Percentiles rank a stretch among this genome's conserved stretches.
These are phyloP conservation scores for Sterna hirundo DNA, from an alignment of 2,113 vertebrate genomes.

Conservation along the genomic window DNA sequence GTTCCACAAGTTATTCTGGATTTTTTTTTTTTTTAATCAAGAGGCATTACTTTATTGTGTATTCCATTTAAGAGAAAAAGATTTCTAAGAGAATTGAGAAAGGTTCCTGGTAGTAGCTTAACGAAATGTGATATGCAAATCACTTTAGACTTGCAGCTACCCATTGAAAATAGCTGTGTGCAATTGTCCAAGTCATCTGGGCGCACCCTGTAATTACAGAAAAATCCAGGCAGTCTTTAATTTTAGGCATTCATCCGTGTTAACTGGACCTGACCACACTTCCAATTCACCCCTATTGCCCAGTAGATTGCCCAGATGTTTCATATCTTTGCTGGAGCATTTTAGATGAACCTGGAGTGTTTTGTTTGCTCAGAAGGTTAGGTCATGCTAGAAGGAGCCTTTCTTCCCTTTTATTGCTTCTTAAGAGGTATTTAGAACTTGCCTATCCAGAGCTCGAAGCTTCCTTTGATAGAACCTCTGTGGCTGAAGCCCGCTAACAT, in stretches of 20 bases:
- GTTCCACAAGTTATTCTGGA: not conserved
- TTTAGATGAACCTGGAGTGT: not conserved
- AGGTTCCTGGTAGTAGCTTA: not conserved
- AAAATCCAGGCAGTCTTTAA: slow-evolving; percentile 29
- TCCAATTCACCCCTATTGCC: not conserved
- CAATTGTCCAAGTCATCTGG: slow-evolving; percentile 1
- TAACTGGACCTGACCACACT: not conserved
- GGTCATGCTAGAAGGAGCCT: not conserved
- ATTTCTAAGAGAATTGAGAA: not conserved
- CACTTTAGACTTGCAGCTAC: not conserved
- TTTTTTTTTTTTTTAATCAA: not conserved
- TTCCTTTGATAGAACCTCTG: not conserved
- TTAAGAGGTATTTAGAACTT: not conserved
- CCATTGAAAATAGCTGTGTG: not conserved
- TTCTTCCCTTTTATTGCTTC: not conserved
- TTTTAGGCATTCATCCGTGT: not conserved
- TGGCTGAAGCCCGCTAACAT: not conserved
- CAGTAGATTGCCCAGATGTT: not conserved
- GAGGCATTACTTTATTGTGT: not conserved
- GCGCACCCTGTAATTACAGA: slow-evolving; percentile 23
- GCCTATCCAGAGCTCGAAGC: not conserved
- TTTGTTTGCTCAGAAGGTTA: not conserved
- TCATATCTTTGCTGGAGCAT: not conserved
- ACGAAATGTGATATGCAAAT: not conserved
- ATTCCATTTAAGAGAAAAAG: not conserved